Evolutionary conservation across 2,888 invertebrate genomes (phyloP), one percentile per base, ranked within the genome.

Genomic region (Quadroppia sp.): DNA sequence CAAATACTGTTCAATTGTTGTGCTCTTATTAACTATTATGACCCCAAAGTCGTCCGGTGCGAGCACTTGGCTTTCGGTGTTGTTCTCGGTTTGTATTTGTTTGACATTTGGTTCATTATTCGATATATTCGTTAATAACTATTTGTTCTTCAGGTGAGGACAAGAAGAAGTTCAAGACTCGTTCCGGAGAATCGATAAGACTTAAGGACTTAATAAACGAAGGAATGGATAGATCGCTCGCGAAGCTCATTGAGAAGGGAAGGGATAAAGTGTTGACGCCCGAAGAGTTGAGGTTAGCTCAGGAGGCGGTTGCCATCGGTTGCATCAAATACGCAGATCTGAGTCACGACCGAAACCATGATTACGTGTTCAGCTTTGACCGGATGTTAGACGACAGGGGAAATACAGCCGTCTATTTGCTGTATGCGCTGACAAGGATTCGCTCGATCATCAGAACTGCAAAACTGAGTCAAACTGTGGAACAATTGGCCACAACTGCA

Each of bases 261-360:
- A 86, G 96, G 59, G 89, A 96, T 78, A 88, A 91, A 82, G 83
- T 83, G 71, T 84, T 98, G 69, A 89, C 88, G 0, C 83, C 87
- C 0, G 89, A 90, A 77, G 96, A 98, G 82, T 82, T 98, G 42
- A 87, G 87, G 79, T 83, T 85, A 69, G 95, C 95, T 0, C 91
- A 93, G 82, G 89, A 93, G 84, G 89, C 96, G 0, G 88, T 99
- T 0, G 98, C 98, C 0, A 98, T 95, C 82, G 96, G 98, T 4
- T 99, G 99, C 81, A 95, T 99, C 74, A 99, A 97, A 82, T 99
- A 99, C 83, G 91, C 98, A 4, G 99, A 99, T 85, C 86, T 99
- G 69, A 91, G 90, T 17, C 95, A 97, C 80, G 95, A 95, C 82
- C 87, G 96, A 76, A 88, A 88, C 74, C 91, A 92, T 81, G 98